phyloP scores from a whole-genome alignment of 2,888 invertebrate species.

The Melipona bicolor region DNA sequence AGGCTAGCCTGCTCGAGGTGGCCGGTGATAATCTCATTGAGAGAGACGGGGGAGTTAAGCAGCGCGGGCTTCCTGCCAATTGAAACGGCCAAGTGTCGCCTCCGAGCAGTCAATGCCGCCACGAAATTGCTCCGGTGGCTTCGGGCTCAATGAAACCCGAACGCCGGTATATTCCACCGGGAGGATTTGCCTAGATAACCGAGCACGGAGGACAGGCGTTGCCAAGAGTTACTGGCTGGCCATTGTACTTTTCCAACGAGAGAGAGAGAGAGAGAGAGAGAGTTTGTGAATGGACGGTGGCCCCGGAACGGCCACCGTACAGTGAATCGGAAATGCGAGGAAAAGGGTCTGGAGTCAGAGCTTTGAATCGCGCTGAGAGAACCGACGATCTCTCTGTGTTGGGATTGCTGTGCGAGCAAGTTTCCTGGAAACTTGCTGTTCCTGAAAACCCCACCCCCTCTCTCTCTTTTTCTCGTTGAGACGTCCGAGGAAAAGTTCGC shows the following conservation, averaged over 20 bases:
- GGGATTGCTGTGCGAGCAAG: conserved; percentile 43
- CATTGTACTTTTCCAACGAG: conserved; percentile 50
- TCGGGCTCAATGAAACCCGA: conserved; percentile 69
- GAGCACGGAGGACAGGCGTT: conserved; percentile 66
- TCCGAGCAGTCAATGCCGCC: conserved; percentile 72
- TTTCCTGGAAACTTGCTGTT: conserved; percentile 53
- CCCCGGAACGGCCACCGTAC: conserved; percentile 43
- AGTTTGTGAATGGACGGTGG: conserved; percentile 66
- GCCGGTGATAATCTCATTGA: conserved; percentile 79
- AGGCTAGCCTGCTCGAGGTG: conserved; percentile 37
- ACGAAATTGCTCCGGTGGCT: conserved; percentile 68
- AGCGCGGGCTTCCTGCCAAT: conserved; percentile 81
- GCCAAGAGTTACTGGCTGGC: conserved; percentile 52
- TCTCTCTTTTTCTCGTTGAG: too few species aligned
- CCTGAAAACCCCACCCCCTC: neutral
- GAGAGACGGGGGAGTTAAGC: conserved; percentile 76
- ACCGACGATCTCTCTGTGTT: conserved; percentile 52
- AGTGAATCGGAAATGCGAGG: conserved; percentile 65
- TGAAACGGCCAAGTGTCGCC: conserved; percentile 77
- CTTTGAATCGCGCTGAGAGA: conserved; percentile 44
- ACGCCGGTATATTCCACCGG: conserved; percentile 66
- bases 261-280: neutral
- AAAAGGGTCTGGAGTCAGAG: conserved; percentile 53
- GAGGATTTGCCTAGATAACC: conserved; percentile 76
- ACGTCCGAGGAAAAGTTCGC: neutral